A percentile compares a stretch with the other conserved stretches of the same genome.
phyloP scores from a whole-genome alignment of 2,888 invertebrate species.

The Pseudococcus viburni region DNA sequence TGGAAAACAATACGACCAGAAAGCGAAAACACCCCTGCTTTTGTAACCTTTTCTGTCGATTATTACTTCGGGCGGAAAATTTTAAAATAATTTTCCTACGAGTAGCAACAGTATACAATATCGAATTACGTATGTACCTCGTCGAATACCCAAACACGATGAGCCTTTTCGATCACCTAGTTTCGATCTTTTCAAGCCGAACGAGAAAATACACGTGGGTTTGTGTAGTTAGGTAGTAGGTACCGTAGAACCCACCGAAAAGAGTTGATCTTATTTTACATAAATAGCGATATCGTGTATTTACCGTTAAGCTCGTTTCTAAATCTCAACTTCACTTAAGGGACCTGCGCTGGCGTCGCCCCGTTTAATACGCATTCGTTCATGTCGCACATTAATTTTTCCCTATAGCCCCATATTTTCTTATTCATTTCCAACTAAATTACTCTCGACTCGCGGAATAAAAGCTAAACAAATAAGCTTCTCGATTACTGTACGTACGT shows the following conservation, averaged over 20 bases:
- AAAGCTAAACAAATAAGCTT: conserved; percentile 47
- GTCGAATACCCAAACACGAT: not conserved
- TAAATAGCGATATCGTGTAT: conserved; percentile 51
- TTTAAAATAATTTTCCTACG: conserved; percentile 4
- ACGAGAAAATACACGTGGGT: conserved; percentile 1
- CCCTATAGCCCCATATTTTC: conserved; percentile 55
- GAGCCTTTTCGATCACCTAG: not conserved
- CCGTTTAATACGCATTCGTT: conserved; percentile 56
- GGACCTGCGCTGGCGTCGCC: conserved; percentile 6
- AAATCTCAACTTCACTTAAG: conserved; percentile 56
- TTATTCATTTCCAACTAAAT: conserved; percentile 55
- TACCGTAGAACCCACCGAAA: not conserved
- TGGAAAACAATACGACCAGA: not conserved
- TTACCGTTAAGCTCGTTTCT: conserved; percentile 53
- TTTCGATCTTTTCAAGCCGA: conserved; percentile 12
- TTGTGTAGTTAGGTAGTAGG: not conserved
- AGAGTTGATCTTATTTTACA: conserved; percentile 47
- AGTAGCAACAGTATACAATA: not conserved
- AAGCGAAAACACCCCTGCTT: not conserved
- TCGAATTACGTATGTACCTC: not conserved
- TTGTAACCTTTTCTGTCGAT: not conserved
- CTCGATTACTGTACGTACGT: conserved; percentile 13
- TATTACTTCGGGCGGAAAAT: not conserved
- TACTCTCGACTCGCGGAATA: conserved; percentile 41
- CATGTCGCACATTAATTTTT: conserved; percentile 57